phyloP scores from a whole-genome alignment of 2,888 invertebrate species.

The Drosophila imparisetae region DNA sequence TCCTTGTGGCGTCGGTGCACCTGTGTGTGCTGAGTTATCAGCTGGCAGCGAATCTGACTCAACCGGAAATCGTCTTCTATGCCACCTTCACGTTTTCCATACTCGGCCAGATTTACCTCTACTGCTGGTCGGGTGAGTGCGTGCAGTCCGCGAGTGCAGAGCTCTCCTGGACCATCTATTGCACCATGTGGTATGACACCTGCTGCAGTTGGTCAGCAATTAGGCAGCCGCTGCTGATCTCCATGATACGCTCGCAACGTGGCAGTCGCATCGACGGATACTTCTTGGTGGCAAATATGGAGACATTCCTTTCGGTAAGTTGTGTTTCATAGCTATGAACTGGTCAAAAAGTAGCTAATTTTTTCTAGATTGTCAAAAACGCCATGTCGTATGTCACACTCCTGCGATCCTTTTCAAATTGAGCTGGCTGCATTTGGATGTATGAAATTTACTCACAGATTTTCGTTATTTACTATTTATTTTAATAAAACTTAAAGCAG shows the following conservation, averaged over 20 bases:
- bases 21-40: constrained; percentile 52
- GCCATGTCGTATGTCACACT: constrained; percentile 56
- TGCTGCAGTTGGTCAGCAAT: constrained; percentile 13
- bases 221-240: constrained; percentile 32
- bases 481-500: background rate
- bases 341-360: background rate
- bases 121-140: constrained; percentile 36
- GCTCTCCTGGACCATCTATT: constrained; percentile 32
- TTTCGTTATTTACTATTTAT: background rate
- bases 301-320: constrained; percentile 54
- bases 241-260: constrained; percentile 56
- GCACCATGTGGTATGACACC: constrained; percentile 28
- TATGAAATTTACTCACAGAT: too few species aligned
- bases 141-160: constrained; percentile 27
- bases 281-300: constrained; percentile 65
- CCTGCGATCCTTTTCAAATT: constrained; percentile 31
- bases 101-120: constrained; percentile 43
- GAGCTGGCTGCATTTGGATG: background rate
- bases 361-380: constrained; percentile 47
- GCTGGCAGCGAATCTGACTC: constrained; percentile 33
- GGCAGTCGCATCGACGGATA: constrained; percentile 50
- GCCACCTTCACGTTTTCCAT: constrained; percentile 20
- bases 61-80: constrained; percentile 33
- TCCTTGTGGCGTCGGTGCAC: constrained; percentile 43
- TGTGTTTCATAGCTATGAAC: too few species aligned